Base-by-base conservation (phyloP, 2,797 vertebrate species). In the Sparus aurata region DNA sequence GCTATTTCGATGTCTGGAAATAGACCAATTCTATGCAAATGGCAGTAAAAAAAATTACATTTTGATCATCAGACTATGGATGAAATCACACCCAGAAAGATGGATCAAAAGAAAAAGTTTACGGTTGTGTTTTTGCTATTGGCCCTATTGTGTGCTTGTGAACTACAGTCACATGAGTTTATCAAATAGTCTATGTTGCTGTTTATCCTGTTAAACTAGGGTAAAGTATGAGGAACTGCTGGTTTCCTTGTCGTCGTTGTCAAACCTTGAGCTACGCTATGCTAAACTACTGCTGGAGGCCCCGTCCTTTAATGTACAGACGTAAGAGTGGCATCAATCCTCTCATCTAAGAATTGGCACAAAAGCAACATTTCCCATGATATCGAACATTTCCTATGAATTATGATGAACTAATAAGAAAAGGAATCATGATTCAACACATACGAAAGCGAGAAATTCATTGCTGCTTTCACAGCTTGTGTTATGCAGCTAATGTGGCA, bases 121-220 rank as follows among this genome's bases (percentile, higher is more conserved):
- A 12, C 15, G 3, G 1, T 15, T n/a, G 20, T 45, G 27, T 70
- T 49, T 58, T 38, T 16, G n/a, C n/a, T 11, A 52, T 6, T 20
- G 12, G n/a, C 38, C 38, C 38, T 38, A 38, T 9, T 10, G 34
- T 10, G 2, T 38, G 10, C 34, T 20, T 50, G 5, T 61, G 43
- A 60, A 46, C 22, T 49, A 34, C 63, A 54, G 46, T 67, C 63
- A 74, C 38, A 53, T 61, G 79, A 20, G 52, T 68, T 76, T 72
- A 43, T 30, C 2, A 12, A 38, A 54, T 15, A 20, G 30, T 49
- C 13, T 22, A 5, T 5, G 2, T 47, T 52, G 49, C 69, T 45
- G 70, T 69, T 79, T 71, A 47, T 1, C 15, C 13, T 12, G 16
- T 22, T 62, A 12, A 50, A 6, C 20, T 30, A 2, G 20, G 4